A percentile compares a stretch with the other conserved stretches of the same genome.
Evolutionary conservation across 2,113 vertebrate species (phyloP).

Genomic region (Campylorhamphus procurvoides): DNA sequence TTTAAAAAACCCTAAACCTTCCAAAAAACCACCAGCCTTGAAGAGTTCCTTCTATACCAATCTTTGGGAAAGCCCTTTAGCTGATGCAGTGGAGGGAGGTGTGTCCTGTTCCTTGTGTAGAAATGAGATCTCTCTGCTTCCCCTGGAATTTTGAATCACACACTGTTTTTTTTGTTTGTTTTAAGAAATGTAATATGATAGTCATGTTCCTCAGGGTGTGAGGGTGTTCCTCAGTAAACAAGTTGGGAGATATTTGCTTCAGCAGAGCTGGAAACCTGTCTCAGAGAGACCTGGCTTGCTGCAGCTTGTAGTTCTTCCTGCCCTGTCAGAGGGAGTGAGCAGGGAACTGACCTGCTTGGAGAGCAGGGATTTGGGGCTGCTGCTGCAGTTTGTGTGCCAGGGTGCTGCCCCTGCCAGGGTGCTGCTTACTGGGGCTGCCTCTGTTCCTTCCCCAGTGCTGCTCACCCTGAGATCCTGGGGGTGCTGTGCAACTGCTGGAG

Average conservation of each 20-base stretch:
- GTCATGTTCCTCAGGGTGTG: neutral
- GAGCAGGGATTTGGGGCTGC: neutral
- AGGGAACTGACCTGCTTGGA: neutral
- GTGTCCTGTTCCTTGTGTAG: neutral
- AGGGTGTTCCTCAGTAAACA: neutral
- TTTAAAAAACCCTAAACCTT: neutral
- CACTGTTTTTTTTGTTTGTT: too few relatives aligned
- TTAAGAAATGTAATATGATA: neutral
- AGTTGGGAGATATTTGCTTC: neutral
- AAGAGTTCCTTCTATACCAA: neutral
- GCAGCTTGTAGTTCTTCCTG: neutral
- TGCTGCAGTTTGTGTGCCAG: neutral
- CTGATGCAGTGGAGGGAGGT: neutral
- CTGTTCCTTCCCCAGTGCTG: neutral
- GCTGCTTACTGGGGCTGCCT: neutral
- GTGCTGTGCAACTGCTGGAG: neutral
- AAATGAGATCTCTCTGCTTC: neutral
- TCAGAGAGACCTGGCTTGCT: neutral
- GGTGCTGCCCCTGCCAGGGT: neutral
- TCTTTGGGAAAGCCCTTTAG: neutral
- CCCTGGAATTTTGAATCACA: neutral
- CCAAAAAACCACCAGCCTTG: neutral
- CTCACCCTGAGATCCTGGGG: neutral
- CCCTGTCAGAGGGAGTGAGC: neutral
- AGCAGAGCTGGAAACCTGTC: neutral